Percentiles rank a stretch among this genome's conserved stretches.
These are phyloP conservation scores for Danio aesculapii DNA, from an alignment of 2,797 vertebrate species.

Conservation along the genomic window DNA sequence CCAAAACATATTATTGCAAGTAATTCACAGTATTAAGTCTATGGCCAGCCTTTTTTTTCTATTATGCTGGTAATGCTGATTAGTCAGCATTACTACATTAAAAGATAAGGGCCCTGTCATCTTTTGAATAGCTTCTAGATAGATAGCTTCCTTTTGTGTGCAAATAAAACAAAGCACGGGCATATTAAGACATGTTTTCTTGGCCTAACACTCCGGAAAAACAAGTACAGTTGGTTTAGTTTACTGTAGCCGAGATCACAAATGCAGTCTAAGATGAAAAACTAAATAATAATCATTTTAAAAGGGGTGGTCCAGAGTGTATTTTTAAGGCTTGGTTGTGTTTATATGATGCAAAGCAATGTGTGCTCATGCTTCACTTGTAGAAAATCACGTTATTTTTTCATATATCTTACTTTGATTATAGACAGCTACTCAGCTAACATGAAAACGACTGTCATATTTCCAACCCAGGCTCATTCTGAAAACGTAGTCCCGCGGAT, in stretches of 20 bases:
- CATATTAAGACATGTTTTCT: not conserved
- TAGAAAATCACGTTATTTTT: too few relatives aligned
- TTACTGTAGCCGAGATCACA: not conserved
- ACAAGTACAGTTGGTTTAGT: not conserved
- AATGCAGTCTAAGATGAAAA: not conserved
- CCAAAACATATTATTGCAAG: slow-evolving; percentile 3
- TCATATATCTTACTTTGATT: too few relatives aligned
- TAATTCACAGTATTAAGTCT: not conserved
- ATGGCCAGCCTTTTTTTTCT: not conserved
- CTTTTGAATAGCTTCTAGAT: slow-evolving; percentile 5
- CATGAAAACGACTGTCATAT: too few relatives aligned
- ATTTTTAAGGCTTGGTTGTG: too few relatives aligned
- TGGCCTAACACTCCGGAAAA: slow-evolving; percentile 15
- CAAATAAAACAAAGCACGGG: not conserved
- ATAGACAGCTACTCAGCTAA: too few relatives aligned
- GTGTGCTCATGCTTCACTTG: too few relatives aligned
- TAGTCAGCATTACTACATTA: slow-evolving; percentile 1
- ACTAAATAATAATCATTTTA: not conserved
- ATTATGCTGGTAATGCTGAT: not conserved
- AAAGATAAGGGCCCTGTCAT: not conserved
- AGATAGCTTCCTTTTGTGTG: slow-evolving; percentile 4
- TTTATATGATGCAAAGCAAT: too few relatives aligned
- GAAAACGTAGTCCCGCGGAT: too few relatives aligned
- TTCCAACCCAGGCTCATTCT: too few relatives aligned
- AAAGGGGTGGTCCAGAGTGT: too few relatives aligned